Evolutionary conservation across 2,888 invertebrate genomes (phyloP).

Genomic region (Rhimphoctona megacephalus): DNA sequence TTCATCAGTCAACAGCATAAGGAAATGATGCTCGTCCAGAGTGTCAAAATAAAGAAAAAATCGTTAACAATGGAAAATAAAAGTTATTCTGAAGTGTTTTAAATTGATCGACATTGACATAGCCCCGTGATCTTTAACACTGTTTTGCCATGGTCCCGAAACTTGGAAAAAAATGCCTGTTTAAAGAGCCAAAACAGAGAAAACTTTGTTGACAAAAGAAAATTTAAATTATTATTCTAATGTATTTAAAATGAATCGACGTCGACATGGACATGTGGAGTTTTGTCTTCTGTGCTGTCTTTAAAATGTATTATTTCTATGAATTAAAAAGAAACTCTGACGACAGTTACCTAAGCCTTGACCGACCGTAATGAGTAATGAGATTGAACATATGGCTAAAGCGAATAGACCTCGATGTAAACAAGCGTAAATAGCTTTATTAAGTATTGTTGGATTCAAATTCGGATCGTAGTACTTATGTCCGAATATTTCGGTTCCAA

Average conservation of each 20-base stretch:
- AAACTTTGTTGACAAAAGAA: background rate
- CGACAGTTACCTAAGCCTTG: conserved; percentile 76
- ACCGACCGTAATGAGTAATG: conserved; percentile 75
- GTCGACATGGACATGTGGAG: too few relatives aligned
- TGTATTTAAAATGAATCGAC: background rate
- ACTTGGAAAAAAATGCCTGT: background rate
- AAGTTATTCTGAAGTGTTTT: background rate
- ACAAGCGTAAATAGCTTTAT: conserved; percentile 76
- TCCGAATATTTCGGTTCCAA: conserved; percentile 69
- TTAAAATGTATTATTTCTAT: background rate
- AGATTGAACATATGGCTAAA: conserved; percentile 71
- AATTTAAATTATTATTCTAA: background rate
- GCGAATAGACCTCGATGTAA: conserved; percentile 75
- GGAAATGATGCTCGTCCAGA: background rate
- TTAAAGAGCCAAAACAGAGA: background rate
- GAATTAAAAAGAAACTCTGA: conserved; percentile 53
- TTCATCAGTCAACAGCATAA: background rate
- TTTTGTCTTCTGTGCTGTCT: background rate
- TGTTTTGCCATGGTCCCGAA: background rate
- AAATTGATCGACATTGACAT: background rate
- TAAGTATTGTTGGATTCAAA: conserved; percentile 66
- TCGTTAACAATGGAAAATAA: background rate
- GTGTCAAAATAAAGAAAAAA: background rate
- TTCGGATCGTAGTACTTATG: conserved; percentile 76
- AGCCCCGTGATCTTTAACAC: background rate